These are phyloP conservation scores for Trichomycterus rosablanca DNA, from an alignment of 2,113 vertebrate species.

Conservation along the genomic window DNA sequence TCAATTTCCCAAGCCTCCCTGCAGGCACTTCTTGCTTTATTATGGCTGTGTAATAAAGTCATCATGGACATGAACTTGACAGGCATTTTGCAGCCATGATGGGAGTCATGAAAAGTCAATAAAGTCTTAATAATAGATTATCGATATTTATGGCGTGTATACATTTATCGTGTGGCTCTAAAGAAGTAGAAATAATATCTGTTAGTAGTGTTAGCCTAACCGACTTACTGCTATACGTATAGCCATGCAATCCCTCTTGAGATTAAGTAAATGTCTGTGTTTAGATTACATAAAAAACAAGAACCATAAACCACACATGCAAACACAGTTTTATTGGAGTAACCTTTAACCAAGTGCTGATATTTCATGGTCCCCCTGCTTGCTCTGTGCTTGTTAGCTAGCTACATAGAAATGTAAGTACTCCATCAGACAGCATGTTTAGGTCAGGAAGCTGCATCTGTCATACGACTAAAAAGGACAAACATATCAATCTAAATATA, in stretches of 20 bases:
- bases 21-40: constrained; percentile 58
- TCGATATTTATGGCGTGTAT: constrained; percentile 49
- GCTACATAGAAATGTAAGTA: constrained; percentile 58
- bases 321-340: constrained; percentile 58
- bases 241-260: constrained; percentile 43
- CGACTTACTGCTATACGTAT: background rate
- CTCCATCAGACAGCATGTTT: constrained; percentile 60
- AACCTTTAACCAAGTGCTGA: constrained; percentile 70
- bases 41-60: constrained; percentile 64
- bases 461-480: constrained; percentile 65
- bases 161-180: constrained; percentile 6
- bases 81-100: constrained; percentile 42
- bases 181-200: background rate
- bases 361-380: constrained; percentile 64
- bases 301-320: constrained; percentile 17
- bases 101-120: constrained; percentile 46
- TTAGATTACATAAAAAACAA: background rate
- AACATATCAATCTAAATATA: constrained; percentile 67
- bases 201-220: background rate
- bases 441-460: no score
- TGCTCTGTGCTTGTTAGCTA: constrained; percentile 65
- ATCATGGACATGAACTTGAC: constrained; percentile 59
- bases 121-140: constrained; percentile 60
- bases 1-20: constrained; percentile 54
- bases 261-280: constrained; percentile 45